Percentiles rank a stretch among this genome's conserved stretches.
Evolutionary conservation across 2,113 vertebrate genomes (phyloP).

Genomic region (Prunella fulvescens): DNA sequence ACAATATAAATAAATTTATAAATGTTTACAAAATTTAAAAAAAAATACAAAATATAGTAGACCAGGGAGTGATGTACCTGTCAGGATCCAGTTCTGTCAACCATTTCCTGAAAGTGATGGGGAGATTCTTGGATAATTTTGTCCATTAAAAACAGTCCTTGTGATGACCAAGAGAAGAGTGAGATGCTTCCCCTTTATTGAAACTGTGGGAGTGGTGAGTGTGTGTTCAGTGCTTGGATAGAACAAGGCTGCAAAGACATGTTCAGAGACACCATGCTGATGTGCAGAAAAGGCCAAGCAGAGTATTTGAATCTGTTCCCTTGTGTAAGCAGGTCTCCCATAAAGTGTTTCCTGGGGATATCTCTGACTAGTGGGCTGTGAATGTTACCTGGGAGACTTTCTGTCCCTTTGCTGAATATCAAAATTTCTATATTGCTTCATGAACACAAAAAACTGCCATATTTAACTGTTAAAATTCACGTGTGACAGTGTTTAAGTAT

Average conservation of each 20-base stretch:
- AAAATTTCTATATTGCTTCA: neutral
- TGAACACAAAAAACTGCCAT: neutral
- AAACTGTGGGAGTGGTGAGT: neutral
- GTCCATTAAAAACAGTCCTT: neutral
- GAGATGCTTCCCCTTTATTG: fast-evolving
- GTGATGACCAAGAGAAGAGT: neutral
- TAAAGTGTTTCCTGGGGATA: neutral
- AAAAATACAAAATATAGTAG: neutral
- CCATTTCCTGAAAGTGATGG: neutral
- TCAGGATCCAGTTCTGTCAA: neutral
- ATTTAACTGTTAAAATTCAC: neutral
- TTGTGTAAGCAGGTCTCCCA: neutral
- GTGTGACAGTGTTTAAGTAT: neutral
- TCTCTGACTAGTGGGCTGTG: neutral
- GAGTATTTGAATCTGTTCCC: neutral
- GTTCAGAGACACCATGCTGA: neutral
- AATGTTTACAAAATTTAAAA: neutral
- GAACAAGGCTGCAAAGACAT: neutral
- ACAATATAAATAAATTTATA: neutral
- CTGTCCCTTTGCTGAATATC: neutral
- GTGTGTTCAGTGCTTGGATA: neutral
- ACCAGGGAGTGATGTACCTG: neutral
- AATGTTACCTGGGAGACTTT: neutral
- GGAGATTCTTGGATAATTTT: neutral
- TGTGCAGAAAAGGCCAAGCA: neutral